Evolutionary conservation across 1,140 invertebrate species (phyloP).

Genomic region (Pseudoatta argentina): DNA sequence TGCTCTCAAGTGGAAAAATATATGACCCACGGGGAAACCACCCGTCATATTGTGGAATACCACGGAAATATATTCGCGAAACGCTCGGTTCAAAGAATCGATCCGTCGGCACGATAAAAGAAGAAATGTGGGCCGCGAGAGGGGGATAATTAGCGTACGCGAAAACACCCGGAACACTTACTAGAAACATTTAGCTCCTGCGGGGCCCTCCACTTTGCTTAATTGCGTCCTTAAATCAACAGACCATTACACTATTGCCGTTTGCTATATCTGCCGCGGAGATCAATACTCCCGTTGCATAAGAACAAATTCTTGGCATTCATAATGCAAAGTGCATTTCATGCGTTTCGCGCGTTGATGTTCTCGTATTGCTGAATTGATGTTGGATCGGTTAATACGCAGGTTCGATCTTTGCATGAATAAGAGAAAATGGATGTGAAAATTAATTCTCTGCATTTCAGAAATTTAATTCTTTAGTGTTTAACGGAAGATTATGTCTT

Average conservation of each 20-base stretch:
- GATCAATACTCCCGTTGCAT: slow-evolving; percentile 65
- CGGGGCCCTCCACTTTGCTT: slow-evolving; percentile 74
- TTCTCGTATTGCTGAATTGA: slow-evolving; percentile 19
- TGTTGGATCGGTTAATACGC: neutral
- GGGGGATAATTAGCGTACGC: slow-evolving; percentile 74
- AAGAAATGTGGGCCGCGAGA: slow-evolving; percentile 46
- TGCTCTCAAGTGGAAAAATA: slow-evolving; percentile 26
- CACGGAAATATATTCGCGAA: slow-evolving; percentile 31
- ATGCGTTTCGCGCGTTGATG: slow-evolving; percentile 48
- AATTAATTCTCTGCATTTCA: neutral
- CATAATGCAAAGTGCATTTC: slow-evolving; percentile 69
- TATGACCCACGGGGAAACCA: slow-evolving; percentile 39
- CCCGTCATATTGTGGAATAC: slow-evolving; percentile 30
- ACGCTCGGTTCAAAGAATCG: slow-evolving; percentile 64
- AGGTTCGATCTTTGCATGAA: neutral
- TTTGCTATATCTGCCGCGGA: slow-evolving; percentile 56
- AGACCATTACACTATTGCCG: slow-evolving; percentile 76
- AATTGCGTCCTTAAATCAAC: slow-evolving; percentile 77
- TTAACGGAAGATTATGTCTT: neutral
- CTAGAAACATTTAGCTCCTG: slow-evolving; percentile 69
- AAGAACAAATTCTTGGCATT: slow-evolving; percentile 62
- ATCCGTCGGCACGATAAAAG: slow-evolving; percentile 43
- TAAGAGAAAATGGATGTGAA: neutral
- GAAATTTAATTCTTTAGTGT: slow-evolving; percentile 9
- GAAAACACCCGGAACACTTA: slow-evolving; percentile 73